A percentile compares a stretch with the other conserved stretches of the same genome.
phyloP scores from a whole-genome alignment of 2,797 vertebrate species.

The Rhadinocentrus ornatus region DNA sequence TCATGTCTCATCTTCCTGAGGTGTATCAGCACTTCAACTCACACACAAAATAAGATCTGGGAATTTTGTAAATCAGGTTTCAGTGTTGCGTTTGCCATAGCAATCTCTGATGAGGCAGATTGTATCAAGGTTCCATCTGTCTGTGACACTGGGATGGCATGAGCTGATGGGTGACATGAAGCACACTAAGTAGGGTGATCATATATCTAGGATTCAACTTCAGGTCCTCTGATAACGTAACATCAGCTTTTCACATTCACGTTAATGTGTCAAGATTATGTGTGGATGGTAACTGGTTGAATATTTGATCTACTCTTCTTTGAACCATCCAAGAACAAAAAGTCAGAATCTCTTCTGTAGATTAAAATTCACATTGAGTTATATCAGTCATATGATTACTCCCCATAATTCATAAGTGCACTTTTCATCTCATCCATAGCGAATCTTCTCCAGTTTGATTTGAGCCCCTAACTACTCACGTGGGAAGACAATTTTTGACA shows the following conservation, averaged over 20 bases:
- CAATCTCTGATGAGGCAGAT: conserved; percentile 40
- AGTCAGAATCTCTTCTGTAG: conserved; percentile 2
- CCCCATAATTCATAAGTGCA: conserved; percentile 19
- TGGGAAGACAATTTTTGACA: conserved; percentile 33
- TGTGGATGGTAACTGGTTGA: conserved; percentile 17
- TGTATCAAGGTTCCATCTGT: conserved; percentile 39
- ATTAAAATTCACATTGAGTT: conserved; percentile 29
- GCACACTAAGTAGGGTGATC: conserved; percentile 42
- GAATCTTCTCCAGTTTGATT: conserved; percentile 18
- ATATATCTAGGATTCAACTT: conserved; percentile 37
- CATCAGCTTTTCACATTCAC: conserved; percentile 24
- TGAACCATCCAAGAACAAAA: conserved; percentile 13
- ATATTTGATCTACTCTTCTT: conserved; percentile 30
- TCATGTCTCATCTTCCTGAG: conserved; percentile 56
- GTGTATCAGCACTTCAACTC: conserved; percentile 64
- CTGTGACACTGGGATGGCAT: conserved; percentile 35
- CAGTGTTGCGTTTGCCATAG: conserved; percentile 34
- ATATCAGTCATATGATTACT: conserved; percentile 33
- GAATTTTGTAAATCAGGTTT: conserved; percentile 57
- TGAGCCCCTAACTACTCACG: conserved; percentile 22
- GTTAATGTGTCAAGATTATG: conserved; percentile 31
- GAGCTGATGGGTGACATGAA: conserved; percentile 30
- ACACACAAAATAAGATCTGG: conserved; percentile 18
- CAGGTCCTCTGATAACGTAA: conserved; percentile 9
- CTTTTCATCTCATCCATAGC: conserved; percentile 32